phyloP scores from a whole-genome alignment of 2,113 vertebrate species.

The Phaethon lepturus region DNA sequence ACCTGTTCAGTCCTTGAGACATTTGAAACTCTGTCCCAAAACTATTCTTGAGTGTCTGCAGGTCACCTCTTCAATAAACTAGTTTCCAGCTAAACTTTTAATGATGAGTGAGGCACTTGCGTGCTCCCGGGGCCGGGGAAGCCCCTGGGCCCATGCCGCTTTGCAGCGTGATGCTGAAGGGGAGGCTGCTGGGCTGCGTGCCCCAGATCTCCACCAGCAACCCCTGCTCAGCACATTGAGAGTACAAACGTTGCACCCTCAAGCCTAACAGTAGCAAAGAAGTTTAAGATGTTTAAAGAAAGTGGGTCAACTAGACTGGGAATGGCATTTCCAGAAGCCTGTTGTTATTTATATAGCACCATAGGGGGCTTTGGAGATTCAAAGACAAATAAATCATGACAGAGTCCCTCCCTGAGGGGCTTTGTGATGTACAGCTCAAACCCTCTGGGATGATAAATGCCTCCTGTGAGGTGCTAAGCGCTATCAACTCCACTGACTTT shows the following conservation, averaged over 20 bases:
- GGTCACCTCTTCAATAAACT: slow-evolving; percentile 15
- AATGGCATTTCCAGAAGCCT: neutral
- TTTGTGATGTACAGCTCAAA: neutral
- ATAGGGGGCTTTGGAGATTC: neutral
- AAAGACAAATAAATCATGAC: slow-evolving; percentile 44
- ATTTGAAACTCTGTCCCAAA: neutral
- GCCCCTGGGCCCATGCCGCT: neutral
- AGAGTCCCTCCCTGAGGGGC: neutral
- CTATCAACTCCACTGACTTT: slow-evolving; percentile 20
- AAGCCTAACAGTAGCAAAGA: neutral
- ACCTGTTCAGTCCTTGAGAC: neutral
- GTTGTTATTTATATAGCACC: slow-evolving; percentile 34
- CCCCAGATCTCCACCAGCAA: neutral
- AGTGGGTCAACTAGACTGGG: neutral
- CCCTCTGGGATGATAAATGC: neutral
- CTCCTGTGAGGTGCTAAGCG: slow-evolving; percentile 33
- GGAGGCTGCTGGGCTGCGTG: neutral
- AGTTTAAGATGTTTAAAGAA: neutral
- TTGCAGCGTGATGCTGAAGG: neutral
- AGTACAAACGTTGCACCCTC: neutral
- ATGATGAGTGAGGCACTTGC: neutral
- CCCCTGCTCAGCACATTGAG: neutral
- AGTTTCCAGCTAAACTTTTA: slow-evolving; percentile 29
- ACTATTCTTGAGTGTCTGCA: neutral
- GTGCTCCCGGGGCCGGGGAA: neutral